Evolutionary conservation across 2,797 vertebrate genomes (phyloP).

Genomic region (Bradypus variegatus): DNA sequence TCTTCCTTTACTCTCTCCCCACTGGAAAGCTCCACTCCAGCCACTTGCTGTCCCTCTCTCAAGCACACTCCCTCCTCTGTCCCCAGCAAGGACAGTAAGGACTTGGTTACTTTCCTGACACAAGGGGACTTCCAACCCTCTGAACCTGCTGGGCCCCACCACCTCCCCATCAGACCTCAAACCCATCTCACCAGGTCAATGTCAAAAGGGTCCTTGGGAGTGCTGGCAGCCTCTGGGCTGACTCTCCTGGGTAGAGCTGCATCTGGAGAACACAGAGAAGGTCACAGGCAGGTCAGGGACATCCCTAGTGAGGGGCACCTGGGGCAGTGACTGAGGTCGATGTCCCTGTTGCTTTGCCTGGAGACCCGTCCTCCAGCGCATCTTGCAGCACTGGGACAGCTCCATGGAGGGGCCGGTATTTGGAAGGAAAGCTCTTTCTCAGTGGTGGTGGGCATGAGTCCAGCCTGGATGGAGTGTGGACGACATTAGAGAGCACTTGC

Average conservation of each 20-base stretch:
- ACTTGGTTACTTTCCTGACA: neutral
- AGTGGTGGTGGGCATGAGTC: neutral
- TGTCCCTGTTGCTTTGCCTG: neutral
- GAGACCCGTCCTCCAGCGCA: neutral
- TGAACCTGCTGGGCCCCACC: neutral
- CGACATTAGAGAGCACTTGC: neutral
- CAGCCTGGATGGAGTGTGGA: neutral
- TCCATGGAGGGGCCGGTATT: neutral
- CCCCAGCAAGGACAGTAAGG: neutral
- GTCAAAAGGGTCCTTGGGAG: neutral
- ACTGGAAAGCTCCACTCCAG: neutral
- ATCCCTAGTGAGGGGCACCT: neutral
- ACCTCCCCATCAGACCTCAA: neutral
- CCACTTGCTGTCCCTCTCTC: neutral
- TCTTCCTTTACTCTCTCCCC: neutral
- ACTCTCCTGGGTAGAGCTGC: neutral
- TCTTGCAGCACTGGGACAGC: neutral
- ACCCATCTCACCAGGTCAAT: constrained; percentile 41
- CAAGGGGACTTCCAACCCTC: neutral
- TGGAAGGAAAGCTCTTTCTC: neutral
- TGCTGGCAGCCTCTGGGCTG: constrained; percentile 4
- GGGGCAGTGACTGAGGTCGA: neutral
- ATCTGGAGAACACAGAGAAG: constrained; percentile 49
- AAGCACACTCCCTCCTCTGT: neutral
- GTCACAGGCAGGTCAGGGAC: neutral